Evolutionary conservation across 2,888 invertebrate species (phyloP).

Genomic region (Morpho achilles): DNA sequence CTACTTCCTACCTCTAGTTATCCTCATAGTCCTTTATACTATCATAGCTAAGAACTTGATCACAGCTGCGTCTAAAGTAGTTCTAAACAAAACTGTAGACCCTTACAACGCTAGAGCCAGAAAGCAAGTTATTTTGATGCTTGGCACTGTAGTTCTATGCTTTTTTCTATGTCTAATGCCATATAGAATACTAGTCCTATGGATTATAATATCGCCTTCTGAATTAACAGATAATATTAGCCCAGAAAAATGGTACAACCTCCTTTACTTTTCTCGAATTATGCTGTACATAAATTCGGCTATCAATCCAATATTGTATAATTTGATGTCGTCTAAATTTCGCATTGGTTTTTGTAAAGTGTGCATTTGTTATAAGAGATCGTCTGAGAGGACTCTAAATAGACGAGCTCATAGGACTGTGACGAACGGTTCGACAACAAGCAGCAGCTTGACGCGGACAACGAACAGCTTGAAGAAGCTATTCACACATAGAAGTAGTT

Average conservation of each 20-base stretch:
- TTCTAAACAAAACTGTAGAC: slow-evolving; percentile 85
- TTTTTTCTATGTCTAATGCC: slow-evolving; percentile 94
- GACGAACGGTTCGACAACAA: slow-evolving; percentile 80
- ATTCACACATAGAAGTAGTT: slow-evolving; percentile 62
- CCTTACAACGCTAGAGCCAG: slow-evolving; percentile 85
- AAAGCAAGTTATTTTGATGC: slow-evolving; percentile 91
- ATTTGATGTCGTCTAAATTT: slow-evolving; percentile 94
- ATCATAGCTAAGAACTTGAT: slow-evolving; percentile 91
- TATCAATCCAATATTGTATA: slow-evolving; percentile 94
- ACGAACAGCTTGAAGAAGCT: slow-evolving; percentile 78
- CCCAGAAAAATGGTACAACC: slow-evolving; percentile 88
- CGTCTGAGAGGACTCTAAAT: slow-evolving; percentile 55
- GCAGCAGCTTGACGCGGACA: slow-evolving; percentile 80
- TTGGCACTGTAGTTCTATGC: slow-evolving; percentile 91
- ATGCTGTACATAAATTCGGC: slow-evolving; percentile 95
- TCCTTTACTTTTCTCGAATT: slow-evolving; percentile 90
- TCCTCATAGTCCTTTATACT: slow-evolving; percentile 89
- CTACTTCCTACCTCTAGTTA: slow-evolving; percentile 88
- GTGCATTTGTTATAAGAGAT: slow-evolving; percentile 77
- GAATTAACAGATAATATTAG: slow-evolving; percentile 84
- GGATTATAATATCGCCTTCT: slow-evolving; percentile 88
- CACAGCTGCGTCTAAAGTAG: slow-evolving; percentile 82
- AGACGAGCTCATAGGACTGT: slow-evolving; percentile 70
- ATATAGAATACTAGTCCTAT: slow-evolving; percentile 89
- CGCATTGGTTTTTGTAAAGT: slow-evolving; percentile 87